Evolutionary conservation across 2,113 vertebrate genomes (phyloP).

Genomic region (Austrofundulus limnaeus): DNA sequence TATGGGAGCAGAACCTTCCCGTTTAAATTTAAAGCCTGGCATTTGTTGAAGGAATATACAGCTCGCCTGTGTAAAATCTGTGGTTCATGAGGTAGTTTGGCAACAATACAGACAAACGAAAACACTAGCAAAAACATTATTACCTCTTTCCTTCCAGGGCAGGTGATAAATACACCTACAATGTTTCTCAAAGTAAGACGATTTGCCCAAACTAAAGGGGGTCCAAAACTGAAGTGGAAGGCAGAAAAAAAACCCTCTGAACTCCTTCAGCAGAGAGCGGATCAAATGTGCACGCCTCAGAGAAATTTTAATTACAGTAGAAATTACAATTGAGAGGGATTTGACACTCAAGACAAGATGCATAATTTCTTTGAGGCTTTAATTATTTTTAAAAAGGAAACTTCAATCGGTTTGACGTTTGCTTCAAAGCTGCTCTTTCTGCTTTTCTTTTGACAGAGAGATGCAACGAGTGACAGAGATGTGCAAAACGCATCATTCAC

Average conservation of each 20-base stretch:
- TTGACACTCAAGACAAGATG: neutral
- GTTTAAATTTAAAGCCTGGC: too few species aligned
- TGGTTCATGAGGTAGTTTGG: too few species aligned
- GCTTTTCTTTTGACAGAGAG: conserved; percentile 13
- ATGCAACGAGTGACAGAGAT: conserved; percentile 27
- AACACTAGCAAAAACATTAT: too few species aligned
- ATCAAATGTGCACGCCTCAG: neutral
- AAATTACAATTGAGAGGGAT: neutral
- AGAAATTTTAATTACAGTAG: conserved; percentile 10
- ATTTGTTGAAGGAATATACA: too few species aligned
- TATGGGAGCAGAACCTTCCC: neutral
- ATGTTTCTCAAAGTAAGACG: neutral
- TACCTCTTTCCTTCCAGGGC: too few species aligned
- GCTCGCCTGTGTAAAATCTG: too few species aligned
- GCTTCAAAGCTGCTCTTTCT: conserved; percentile 13
- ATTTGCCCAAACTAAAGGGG: neutral
- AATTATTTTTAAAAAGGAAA: neutral
- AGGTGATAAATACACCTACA: too few species aligned
- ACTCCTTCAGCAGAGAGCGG: neutral
- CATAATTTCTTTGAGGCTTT: neutral
- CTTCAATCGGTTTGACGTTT: neutral
- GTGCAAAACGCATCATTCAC: conserved; percentile 20
- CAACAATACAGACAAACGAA: too few species aligned
- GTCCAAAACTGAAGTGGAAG: neutral
- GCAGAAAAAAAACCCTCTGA: neutral